Conservation (phyloP, 2,888 invertebrate genomes). For the Thecocarcelia acutangulata region DNA sequence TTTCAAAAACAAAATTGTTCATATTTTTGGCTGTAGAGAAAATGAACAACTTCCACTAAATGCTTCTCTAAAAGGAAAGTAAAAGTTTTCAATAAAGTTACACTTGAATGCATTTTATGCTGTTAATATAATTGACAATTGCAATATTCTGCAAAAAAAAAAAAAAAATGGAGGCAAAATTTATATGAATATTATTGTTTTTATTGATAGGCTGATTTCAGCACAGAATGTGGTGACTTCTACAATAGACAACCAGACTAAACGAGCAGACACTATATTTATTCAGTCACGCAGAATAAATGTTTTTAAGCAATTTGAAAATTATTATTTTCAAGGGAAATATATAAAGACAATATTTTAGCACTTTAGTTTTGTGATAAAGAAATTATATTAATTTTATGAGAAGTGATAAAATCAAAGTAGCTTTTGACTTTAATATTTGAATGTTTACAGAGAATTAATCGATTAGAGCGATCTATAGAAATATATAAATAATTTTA, state of each 20-base stretch:
- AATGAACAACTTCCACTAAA: too few relatives aligned
- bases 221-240: constrained; percentile 23
- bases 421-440: too few relatives aligned
- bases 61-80: constrained; percentile 33
- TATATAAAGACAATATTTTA: too few relatives aligned
- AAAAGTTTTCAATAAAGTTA: constrained; percentile 72
- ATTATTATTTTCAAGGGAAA: constrained; percentile 40
- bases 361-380: too few relatives aligned
- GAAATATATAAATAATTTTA: too few relatives aligned
- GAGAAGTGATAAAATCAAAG: too few relatives aligned
- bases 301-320: constrained; percentile 60
- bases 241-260: constrained; percentile 12
- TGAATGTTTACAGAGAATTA: too few relatives aligned
- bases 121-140: constrained; percentile 74
- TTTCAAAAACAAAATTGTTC: constrained; percentile 25
- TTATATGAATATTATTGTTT: constrained; percentile 40
- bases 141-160: constrained; percentile 34
- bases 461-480: too few relatives aligned
- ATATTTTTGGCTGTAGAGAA: constrained; percentile 4
- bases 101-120: constrained; percentile 78
- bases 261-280: constrained; percentile 4
- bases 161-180: background rate
- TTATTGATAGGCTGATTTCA: constrained; percentile 59
- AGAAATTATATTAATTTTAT: too few relatives aligned
- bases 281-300: constrained; percentile 52